Base-by-base conservation (phyloP, 2,797 vertebrate genomes). In the Lithobates pipiens region DNA sequence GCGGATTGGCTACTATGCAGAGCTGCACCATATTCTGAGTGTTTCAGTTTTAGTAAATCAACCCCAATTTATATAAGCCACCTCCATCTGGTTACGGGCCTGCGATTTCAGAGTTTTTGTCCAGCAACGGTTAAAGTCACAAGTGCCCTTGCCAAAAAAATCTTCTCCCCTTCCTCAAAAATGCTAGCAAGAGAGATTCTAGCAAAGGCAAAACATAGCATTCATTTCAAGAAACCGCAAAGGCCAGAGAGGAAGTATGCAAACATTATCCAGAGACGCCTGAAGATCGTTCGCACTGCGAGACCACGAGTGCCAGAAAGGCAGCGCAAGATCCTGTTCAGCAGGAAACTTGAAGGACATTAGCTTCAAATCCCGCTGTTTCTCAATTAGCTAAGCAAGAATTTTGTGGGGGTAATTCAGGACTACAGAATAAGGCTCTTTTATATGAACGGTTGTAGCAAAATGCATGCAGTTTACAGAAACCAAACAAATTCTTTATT, bases 221-320 rank as follows among this genome's bases (percentile, higher is more conserved):
- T 86, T 86, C 80, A 86, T 86, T 82, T 73, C 75, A 72, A 65
- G 27, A 82, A 83, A 86, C 85, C 85, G 69, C 85, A 86, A 72
- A 57, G 80, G 25, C 65, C 85, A 29, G 74, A 39, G 67, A 71
- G 77, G 77, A 81, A 86, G 84, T 71, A 32, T 68, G 82, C 71
- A 72, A 76, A 80, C 78, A 76, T 76, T 80, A 70, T 76, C 77
- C 84, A 80, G 84, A 80, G 84, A 86, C 78, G 29, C 65, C 79
- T 68, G 70, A 81, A 85, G 75, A 76, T 76, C 54, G 44, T 77
- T 85, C 84, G 32, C 32, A 85, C 71, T 63, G 57, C 32, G 46
- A 77, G 44, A 39, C 70, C 65, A 39, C 13, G 8, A 73, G 11
- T 75, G 77, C 77, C 84, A 86, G 73, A 72, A 86, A 86, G 65